Evolutionary conservation across 2,113 vertebrate genomes (phyloP), one percentile per base, ranked within the genome.

Genomic region (Larimichthys crocea): DNA sequence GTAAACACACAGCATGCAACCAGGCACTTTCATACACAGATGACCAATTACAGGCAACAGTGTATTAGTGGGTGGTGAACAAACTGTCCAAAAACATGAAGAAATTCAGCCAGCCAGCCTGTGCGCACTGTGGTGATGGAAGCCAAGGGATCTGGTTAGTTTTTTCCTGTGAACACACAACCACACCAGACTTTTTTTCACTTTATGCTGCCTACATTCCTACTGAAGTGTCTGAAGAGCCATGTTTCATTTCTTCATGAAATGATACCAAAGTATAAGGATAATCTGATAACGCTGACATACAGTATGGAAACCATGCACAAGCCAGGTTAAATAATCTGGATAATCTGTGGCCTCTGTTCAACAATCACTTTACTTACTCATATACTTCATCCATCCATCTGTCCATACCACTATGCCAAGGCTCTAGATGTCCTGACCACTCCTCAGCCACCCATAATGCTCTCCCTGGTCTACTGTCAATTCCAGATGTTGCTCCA

Each of bases 401-500:
- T 74, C 55, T 52, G 1, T 67, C 24, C 35, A 0, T 7, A 9
- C 31, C 5, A 2, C 61, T 49, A 12, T 52, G 40, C 63, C 42
- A 55, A 8, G 10, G n/a, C 61, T 59, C 7, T 12, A 60, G 78
- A 67, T 50, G 3, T 73, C 35, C 44, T 44, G 74, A 66, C 70
- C 67, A 24, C 60, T 76, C 57, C 72, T 57, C 14, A 24, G 46
- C 74, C 31, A 3, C 55, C 75, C 53, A 60, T 49, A 42, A 61
- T 69, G 48, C 20, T 57, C 46, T 71, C 72, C 3, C 31, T 79
- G 64, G 20, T 89, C 2, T 9, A 4, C 69, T 63, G 42, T 71
- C 59, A 12, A 69, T 15, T 79, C 77, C 93, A 92, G 92, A 91
- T 93, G 91, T 84, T 89, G 53, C 76, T 88, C 89, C 87, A 60